phyloP scores from a whole-genome alignment of 2,113 vertebrate species.

The Hiodon alosoides region DNA sequence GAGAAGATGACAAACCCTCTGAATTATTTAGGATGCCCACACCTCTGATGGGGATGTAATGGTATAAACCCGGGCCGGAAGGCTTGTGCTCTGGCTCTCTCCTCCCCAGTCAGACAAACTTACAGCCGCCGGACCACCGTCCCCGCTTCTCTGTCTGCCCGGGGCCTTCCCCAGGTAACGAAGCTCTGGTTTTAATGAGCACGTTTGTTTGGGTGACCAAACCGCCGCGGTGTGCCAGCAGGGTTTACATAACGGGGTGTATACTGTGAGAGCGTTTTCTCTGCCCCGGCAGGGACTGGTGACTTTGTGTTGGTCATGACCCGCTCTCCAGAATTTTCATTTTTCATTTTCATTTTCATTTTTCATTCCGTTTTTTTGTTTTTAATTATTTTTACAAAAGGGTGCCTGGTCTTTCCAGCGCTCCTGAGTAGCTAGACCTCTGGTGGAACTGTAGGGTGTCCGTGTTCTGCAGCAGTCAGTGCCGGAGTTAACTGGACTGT shows the following conservation, averaged over 20 bases:
- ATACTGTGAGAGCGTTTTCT: not conserved
- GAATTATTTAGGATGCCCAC: slow-evolving; percentile 2
- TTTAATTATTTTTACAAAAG: not conserved
- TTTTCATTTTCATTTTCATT: not conserved
- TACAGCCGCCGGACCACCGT: not conserved
- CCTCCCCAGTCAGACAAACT: not conserved
- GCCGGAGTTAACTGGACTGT: not conserved
- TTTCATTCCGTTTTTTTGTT: not conserved
- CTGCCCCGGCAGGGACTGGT: not conserved
- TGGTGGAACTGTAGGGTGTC: too few relatives aligned
- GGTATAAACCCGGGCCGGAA: not conserved
- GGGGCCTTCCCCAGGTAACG: not conserved
- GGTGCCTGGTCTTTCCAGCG: too few relatives aligned
- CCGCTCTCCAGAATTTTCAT: not conserved
- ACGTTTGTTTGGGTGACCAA: not conserved
- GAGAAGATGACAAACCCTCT: not conserved
- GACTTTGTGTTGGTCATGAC: not conserved
- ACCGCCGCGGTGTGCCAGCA: not conserved
- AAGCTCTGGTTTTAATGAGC: not conserved
- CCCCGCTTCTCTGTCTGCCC: not conserved
- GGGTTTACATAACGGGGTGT: not conserved
- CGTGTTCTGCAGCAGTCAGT: not conserved
- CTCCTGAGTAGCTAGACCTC: too few relatives aligned
- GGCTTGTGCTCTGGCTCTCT: not conserved
- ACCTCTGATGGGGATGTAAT: not conserved